Evolutionary conservation across 2,888 invertebrate species (phyloP).

Genomic region (Eupithecia pulchellata): DNA sequence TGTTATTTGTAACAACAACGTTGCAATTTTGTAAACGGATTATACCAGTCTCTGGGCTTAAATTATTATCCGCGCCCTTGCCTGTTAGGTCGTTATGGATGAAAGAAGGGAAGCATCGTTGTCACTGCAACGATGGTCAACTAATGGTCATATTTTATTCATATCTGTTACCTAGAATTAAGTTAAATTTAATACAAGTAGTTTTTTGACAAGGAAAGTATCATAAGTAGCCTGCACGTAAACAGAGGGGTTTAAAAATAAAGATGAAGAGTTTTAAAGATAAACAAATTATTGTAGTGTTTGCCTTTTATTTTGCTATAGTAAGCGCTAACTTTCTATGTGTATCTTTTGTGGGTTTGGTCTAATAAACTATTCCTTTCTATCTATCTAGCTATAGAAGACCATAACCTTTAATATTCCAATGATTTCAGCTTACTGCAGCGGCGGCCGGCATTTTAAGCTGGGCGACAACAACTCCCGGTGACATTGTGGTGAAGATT

Average conservation of each 20-base stretch:
- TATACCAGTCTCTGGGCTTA: neutral
- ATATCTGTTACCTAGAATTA: too few relatives aligned
- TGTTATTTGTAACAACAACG: neutral
- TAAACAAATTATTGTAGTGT: too few relatives aligned
- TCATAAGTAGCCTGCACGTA: too few relatives aligned
- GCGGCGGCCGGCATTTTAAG: slow-evolving; percentile 92
- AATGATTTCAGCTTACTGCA: slow-evolving; percentile 88
- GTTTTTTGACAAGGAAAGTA: too few relatives aligned
- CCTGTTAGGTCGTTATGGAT: neutral
- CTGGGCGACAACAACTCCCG: slow-evolving; percentile 92
- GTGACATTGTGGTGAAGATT: slow-evolving; percentile 89
- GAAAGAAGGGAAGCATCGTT: neutral
- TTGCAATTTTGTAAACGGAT: neutral
- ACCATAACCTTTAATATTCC: slow-evolving; percentile 84
- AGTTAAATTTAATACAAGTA: too few relatives aligned
- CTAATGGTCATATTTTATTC: neutral
- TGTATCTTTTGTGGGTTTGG: too few relatives aligned
- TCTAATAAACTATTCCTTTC: too few relatives aligned
- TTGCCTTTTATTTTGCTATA: too few relatives aligned
- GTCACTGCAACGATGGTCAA: neutral
- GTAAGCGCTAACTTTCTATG: too few relatives aligned
- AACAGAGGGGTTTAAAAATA: too few relatives aligned
- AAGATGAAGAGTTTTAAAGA: too few relatives aligned
- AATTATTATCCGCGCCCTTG: neutral
- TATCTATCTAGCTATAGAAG: neutral